phyloP scores from a whole-genome alignment of 2,888 invertebrate genomes.

The Trissolcus brochymenae region DNA sequence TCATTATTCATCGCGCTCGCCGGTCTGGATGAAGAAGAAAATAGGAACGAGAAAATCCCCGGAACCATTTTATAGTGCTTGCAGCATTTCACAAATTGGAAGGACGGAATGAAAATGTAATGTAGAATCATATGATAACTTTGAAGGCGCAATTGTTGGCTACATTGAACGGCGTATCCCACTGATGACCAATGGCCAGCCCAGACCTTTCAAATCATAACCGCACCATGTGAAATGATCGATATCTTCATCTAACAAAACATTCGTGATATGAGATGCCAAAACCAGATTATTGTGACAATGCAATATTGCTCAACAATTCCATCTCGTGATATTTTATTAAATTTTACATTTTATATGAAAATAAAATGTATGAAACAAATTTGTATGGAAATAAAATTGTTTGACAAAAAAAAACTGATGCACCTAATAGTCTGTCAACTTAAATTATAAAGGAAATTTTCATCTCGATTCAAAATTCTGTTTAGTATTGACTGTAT shows the following conservation, averaged over 20 bases:
- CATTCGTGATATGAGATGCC: neutral
- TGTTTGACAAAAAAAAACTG: no score
- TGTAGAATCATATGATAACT: slow-evolving; percentile 28
- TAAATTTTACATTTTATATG: no score
- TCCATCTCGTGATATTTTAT: no score
- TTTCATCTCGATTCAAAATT: no score
- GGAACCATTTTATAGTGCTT: slow-evolving; percentile 30
- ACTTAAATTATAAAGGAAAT: no score
- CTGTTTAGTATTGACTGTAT: no score
- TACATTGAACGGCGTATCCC: slow-evolving; percentile 10
- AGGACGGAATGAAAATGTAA: slow-evolving; percentile 23
- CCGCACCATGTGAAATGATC: slow-evolving; percentile 1
- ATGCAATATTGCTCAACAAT: no score
- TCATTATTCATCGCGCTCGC: slow-evolving; percentile 29
- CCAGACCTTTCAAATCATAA: slow-evolving; percentile 9
- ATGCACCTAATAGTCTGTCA: no score
- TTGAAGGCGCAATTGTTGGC: slow-evolving; percentile 28
- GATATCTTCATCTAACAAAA: slow-evolving; percentile 6
- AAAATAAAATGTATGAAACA: no score
- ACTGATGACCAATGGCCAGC: slow-evolving; percentile 9
- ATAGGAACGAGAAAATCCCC: slow-evolving; percentile 27
- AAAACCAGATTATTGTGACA: no score
- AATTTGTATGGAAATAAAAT: no score
- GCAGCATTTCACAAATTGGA: slow-evolving; percentile 24
- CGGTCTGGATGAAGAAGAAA: slow-evolving; percentile 12